A percentile compares a stretch with the other conserved stretches of the same genome.
Conservation (phyloP, 2,797 vertebrate species). For the Coranthus polyacanthus region DNA sequence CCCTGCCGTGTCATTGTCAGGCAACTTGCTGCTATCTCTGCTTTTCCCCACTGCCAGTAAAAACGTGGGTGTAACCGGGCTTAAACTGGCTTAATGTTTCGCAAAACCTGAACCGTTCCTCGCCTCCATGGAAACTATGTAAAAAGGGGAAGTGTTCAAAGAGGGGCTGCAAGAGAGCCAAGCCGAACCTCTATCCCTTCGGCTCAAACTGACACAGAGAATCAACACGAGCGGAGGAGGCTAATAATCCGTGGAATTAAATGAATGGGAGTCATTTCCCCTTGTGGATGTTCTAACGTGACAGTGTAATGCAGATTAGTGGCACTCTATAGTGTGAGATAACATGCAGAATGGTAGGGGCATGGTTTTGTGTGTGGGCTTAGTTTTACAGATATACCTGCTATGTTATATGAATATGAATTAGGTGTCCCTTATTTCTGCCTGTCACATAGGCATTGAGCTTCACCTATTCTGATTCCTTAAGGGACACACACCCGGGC, state of each 20-base stretch:
- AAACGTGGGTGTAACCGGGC: slow-evolving; percentile 23
- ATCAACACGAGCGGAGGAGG: slow-evolving; percentile 39
- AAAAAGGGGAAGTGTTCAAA: slow-evolving; percentile 30
- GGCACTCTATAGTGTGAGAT: slow-evolving; percentile 14
- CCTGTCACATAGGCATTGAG: slow-evolving; percentile 15
- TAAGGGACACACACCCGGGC: slow-evolving; percentile 45
- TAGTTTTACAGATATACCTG: slow-evolving; percentile 40
- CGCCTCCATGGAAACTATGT: slow-evolving; percentile 7
- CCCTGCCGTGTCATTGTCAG: slow-evolving; percentile 49
- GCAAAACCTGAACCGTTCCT: slow-evolving; percentile 14
- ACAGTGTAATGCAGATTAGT: slow-evolving; percentile 46
- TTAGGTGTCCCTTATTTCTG: background rate
- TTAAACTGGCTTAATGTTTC: slow-evolving; percentile 12
- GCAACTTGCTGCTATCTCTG: slow-evolving; percentile 10
- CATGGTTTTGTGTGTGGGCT: slow-evolving; percentile 30
- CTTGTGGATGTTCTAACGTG: slow-evolving; percentile 36
- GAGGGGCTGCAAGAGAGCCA: slow-evolving; percentile 27
- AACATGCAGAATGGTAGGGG: slow-evolving; percentile 18
- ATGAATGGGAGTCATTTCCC: slow-evolving; percentile 44
- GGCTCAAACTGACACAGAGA: slow-evolving; percentile 34
- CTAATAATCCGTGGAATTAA: slow-evolving; percentile 65
- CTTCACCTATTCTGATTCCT: slow-evolving; percentile 54
- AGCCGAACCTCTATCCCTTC: slow-evolving; percentile 27
- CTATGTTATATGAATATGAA: slow-evolving; percentile 36
- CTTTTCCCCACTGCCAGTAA: slow-evolving; percentile 1